Base-by-base conservation (phyloP, 2,797 vertebrate species). In the Cottoperca gobio region DNA sequence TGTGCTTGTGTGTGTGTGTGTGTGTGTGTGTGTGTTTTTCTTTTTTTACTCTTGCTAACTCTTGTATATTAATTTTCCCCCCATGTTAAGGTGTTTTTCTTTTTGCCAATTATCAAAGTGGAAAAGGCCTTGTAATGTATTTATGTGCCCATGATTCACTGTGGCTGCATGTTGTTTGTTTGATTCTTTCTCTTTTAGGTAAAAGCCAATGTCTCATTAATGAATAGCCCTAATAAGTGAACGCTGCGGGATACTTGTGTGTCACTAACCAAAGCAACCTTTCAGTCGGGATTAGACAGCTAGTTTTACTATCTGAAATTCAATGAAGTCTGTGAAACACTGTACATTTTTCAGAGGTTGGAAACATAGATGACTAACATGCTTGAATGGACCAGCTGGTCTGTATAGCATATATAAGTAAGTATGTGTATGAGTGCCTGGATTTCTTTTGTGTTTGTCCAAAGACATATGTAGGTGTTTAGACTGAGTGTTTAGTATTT, bases 281-380 rank as follows among this genome's bases (percentile, higher is more conserved):
- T 62, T 81, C 4, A 45, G 46, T 81, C 70, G 60, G 66, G 39
- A 82, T 83, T 55, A 70, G 70, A 80, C 17, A 2, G 74, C 63
- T 53, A 17, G 64, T 72, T 74, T 79, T 74, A 50, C 68, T 61
- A 77, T 79, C 76, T 84, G 78, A 87, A 76, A 79, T 79, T 72
- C 66, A 69, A 63, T 76, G 65, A 87, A 82, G 88, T 89, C 82
- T 81, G 52, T 76, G 73, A 86, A 88, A 79, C 35, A 49, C 73
- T 79, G 81, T 83, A 69, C 85, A 60, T 70, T 80, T 71, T 54
- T 78, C 70, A 78, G 85, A 10, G 80, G 85, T 86, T 69, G 83
- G 85, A 90, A 91, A 88, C 81, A 67, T 42, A 63, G 81, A 91
- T 89, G 88, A 90, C 84, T 75, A 81, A 86, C 79, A 70, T 86